phyloP scores from a whole-genome alignment of 1,140 invertebrate species.

The Lepidurus apus region DNA sequence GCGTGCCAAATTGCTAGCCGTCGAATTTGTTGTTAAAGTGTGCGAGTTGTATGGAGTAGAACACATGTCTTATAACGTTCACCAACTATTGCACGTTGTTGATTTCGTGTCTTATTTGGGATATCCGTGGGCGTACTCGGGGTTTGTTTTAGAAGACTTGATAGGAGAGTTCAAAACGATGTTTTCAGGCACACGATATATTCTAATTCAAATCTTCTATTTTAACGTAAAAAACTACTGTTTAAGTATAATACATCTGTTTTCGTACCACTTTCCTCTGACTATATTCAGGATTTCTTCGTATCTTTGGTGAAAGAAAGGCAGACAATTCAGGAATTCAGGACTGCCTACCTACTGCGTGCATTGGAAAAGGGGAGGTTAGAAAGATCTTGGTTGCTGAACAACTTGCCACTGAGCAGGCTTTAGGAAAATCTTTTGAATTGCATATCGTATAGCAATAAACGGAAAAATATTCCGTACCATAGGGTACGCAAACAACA shows the following conservation, averaged over 20 bases:
- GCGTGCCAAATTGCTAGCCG: conserved; percentile 6
- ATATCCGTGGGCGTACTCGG: conserved; percentile 25
- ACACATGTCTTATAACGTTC: conserved; percentile 24
- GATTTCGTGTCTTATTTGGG: conserved; percentile 14
- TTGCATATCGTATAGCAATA: neutral
- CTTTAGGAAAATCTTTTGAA: neutral
- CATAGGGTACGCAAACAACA: neutral
- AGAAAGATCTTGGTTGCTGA: neutral
- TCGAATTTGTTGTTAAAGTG: neutral
- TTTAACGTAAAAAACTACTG: neutral
- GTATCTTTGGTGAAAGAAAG: no score
- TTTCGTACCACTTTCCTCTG: neutral
- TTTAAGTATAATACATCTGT: neutral
- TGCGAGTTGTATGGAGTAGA: conserved; percentile 25
- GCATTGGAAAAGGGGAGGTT: neutral
- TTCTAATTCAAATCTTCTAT: conserved; percentile 26
- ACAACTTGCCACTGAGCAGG: neutral
- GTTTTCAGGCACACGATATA: conserved; percentile 22
- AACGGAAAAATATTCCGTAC: conserved; percentile 24
- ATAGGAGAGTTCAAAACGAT: neutral
- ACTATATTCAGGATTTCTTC: neutral
- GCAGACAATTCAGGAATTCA: neutral
- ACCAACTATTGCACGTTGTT: conserved; percentile 20
- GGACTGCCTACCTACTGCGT: neutral
- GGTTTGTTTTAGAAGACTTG: conserved; percentile 29